Evolutionary conservation across 2,797 vertebrate species (phyloP).

Genomic region (Hapalemur alaotrensis): DNA sequence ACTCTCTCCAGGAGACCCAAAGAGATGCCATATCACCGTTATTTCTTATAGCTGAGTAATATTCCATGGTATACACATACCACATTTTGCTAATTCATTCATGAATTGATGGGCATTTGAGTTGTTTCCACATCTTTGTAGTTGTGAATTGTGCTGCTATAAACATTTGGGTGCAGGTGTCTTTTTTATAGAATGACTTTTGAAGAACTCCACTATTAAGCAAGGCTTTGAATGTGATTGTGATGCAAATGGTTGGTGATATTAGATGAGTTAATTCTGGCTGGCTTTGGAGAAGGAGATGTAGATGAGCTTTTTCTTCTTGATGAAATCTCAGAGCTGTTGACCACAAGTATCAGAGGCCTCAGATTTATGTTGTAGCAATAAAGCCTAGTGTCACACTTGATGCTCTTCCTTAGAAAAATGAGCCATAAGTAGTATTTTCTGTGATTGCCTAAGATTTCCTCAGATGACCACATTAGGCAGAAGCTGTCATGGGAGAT

Average conservation of each 20-base stretch:
- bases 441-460: not conserved
- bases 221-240: not conserved
- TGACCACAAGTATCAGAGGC: not conserved
- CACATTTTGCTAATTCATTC: too few species aligned
- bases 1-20: too few species aligned
- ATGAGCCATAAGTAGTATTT: not conserved
- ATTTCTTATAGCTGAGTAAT: too few species aligned
- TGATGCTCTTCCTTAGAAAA: conserved; percentile 24
- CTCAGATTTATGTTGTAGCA: not conserved
- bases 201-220: not conserved
- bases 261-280: not conserved
- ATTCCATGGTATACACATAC: too few species aligned
- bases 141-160: too few species aligned
- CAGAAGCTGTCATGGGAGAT: not conserved
- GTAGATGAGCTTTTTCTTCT: not conserved
- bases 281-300: not conserved
- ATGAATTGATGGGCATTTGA: too few species aligned
- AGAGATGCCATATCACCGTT: too few species aligned
- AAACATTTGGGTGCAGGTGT: too few species aligned
- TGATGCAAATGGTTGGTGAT: not conserved
- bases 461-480: not conserved
- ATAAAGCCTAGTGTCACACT: not conserved
- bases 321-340: not conserved
- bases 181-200: too few species aligned
- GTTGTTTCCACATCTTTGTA: too few species aligned